These are phyloP conservation scores for Oenanthe oenanthe DNA, from an alignment of 2,113 vertebrate genomes.

Conservation along the genomic window DNA sequence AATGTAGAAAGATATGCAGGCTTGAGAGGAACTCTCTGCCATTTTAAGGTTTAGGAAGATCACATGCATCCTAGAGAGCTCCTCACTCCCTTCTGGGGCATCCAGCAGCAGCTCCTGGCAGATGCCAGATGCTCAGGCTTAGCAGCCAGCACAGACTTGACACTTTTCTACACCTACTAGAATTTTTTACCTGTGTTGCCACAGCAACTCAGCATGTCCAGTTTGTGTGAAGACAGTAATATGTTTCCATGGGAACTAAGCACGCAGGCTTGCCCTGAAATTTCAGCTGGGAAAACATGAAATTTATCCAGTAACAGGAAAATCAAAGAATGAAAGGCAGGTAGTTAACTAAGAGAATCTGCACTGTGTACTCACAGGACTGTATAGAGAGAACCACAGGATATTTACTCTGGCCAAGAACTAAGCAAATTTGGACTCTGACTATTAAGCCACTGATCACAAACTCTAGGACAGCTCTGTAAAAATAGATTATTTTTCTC, in stretches of 20 bases:
- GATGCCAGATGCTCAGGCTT: not conserved
- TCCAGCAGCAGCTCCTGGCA: not conserved
- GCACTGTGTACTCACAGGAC: not conserved
- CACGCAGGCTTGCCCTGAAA: not conserved
- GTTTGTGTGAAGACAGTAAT: not conserved
- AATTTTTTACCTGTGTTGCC: conserved; percentile 39
- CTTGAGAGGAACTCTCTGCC: not conserved
- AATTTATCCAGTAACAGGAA: not conserved
- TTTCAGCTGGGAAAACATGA: not conserved
- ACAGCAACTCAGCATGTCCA: conserved; percentile 42
- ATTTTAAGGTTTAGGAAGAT: not conserved
- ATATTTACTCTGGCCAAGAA: not conserved
- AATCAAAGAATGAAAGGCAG: not conserved
- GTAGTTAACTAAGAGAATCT: not conserved
- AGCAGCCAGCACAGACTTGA: not conserved
- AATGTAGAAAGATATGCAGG: not conserved
- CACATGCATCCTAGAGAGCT: not conserved
- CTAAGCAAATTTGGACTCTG: not conserved
- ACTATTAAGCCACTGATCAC: not conserved
- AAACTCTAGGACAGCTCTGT: not conserved
- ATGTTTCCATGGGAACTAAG: conserved; percentile 54
- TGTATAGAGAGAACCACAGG: not conserved
- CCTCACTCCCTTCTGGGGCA: not conserved
- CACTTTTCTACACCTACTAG: not conserved
- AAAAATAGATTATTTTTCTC: not conserved